A percentile compares a stretch with the other conserved stretches of the same genome.
phyloP scores from a whole-genome alignment of 2,888 invertebrate genomes.

The Stomorhina lunata region DNA sequence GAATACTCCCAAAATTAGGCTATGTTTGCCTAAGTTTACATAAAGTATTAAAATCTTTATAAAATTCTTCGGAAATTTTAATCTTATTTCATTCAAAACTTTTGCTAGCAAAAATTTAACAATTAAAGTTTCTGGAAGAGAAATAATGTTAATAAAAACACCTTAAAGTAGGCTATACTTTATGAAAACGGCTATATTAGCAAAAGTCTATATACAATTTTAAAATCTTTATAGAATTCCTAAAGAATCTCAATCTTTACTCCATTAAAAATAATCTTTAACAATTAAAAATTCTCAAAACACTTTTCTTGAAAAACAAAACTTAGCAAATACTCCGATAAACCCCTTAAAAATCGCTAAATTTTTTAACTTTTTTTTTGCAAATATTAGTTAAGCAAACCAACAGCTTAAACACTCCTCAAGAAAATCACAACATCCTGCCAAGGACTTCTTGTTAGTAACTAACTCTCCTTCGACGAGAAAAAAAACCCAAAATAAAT shows the following conservation, averaged over 20 bases:
- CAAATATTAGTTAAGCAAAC: background rate
- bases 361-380: no score
- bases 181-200: no score
- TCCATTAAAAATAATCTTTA: conserved; percentile 20
- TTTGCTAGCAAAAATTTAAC: no score
- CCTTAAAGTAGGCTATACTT: no score
- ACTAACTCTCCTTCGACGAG: background rate
- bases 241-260: background rate
- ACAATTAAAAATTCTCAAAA: conserved; percentile 25
- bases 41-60: no score
- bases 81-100: no score
- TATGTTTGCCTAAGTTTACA: no score
- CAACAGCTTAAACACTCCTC: background rate
- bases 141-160: background rate
- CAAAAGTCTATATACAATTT: no score
- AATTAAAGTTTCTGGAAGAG: no score
- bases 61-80: no score
- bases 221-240: no score
- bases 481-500: background rate
- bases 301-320: background rate
- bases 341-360: no score
- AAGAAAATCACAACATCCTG: conserved; percentile 20
- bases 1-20: background rate
- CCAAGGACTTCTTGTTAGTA: background rate
- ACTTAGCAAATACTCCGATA: background rate